Base-by-base conservation (phyloP, 64 coral and sea anemone genomes). In the Pocillopora verrucosa region DNA sequence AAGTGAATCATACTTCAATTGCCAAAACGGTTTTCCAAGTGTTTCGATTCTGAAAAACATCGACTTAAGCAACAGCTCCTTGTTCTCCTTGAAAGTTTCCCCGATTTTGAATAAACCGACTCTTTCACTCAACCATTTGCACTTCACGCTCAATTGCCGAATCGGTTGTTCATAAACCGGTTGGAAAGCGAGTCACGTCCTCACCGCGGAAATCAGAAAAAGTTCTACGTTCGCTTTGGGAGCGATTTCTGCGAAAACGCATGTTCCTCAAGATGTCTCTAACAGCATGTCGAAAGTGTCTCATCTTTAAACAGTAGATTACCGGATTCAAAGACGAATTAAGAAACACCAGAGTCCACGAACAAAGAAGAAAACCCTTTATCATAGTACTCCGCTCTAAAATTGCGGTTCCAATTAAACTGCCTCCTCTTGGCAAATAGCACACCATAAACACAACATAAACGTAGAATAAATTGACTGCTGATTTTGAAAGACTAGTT, bases 281-380 rank as follows among this genome's bases (percentile, higher is more conserved):
- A 9, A 64, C 30, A 19, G 79, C 59, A 34, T 16, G 34, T 10
- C 79, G 79, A 59, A 82, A 64, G 79, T 82, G 79, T 17, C 59
- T 82, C 79, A 82, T 82, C 34, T 82, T 82, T 34, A 60, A 64
- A 15, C 79, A 82, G 60, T 82, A 82, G 19, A 82, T 82, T 34
- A 82, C 60, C 2, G 79, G 79, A 60, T 82, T 82, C 11, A 82
- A 13, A 5, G 79, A 82, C 36, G 79, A 82, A 82, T 82, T 82
- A 65, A 82, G 59, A 59, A 82, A 61, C 79, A 82, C 60, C 59
- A 64, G 14, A 19, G 79, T 82, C 79, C 79, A 82, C 34, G 60
- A 60, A 60, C 14, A 82, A 26, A 82, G 60, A 15, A 60, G 36
- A 82, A 82, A 82, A 7, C 26, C 60, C 15, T 64, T 82, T 35